Evolutionary conservation across 2,888 invertebrate species (phyloP).

Genomic region (Gryllus longicercus): DNA sequence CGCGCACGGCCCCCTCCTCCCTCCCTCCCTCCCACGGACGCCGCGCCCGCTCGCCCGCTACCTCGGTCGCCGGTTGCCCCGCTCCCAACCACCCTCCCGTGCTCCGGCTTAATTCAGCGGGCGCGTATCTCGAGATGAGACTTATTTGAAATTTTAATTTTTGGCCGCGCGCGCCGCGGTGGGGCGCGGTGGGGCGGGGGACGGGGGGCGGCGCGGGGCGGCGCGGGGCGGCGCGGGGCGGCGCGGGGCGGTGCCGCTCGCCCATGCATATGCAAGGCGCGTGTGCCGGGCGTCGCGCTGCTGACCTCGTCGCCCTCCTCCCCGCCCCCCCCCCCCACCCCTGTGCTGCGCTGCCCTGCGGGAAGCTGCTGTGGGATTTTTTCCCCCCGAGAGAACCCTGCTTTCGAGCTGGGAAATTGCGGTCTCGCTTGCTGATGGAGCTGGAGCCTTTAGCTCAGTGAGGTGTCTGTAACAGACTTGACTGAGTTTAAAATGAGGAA

Average conservation of each 20-base stretch:
- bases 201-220: too few species aligned
- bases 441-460: too few species aligned
- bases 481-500: too few species aligned
- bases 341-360: too few species aligned
- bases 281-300: neutral
- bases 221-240: neutral
- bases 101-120: neutral
- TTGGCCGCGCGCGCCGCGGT: neutral
- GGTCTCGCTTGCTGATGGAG: too few species aligned
- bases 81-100: neutral
- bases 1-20: neutral
- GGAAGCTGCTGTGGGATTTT: too few species aligned
- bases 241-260: neutral
- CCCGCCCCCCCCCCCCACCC: too few species aligned
- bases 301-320: too few species aligned
- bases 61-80: neutral
- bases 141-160: slow-evolving; percentile 17
- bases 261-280: neutral
- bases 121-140: neutral
- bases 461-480: too few species aligned
- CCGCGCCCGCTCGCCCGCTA: neutral
- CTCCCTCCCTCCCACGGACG: neutral
- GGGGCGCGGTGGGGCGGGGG: neutral
- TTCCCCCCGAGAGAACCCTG: too few species aligned
- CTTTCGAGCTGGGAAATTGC: too few species aligned